Percentiles rank a stretch among this genome's conserved stretches.
Evolutionary conservation across 53 echinoderm and acorn worm genomes (phyloP).

Genomic region (Apostichopus leukothele): DNA sequence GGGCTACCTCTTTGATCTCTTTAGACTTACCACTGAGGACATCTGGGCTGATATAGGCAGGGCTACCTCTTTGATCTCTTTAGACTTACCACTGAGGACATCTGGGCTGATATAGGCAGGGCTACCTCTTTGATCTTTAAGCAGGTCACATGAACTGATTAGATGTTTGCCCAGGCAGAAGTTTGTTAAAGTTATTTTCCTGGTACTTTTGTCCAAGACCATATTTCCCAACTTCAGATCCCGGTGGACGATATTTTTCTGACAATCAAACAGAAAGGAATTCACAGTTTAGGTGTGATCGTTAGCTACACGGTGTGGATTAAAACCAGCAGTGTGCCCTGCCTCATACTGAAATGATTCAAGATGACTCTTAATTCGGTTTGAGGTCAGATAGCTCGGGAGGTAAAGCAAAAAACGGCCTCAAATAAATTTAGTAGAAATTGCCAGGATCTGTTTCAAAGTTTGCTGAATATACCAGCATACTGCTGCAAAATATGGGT

Average conservation of each 20-base stretch:
- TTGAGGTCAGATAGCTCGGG: too few relatives aligned
- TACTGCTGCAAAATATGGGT: too few relatives aligned
- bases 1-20: neutral
- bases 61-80: neutral
- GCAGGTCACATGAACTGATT: constrained; percentile 84
- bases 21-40: constrained; percentile 77
- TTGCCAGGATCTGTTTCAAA: too few relatives aligned
- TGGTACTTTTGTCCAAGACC: constrained; percentile 81
- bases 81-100: constrained; percentile 79
- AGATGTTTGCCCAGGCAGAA: constrained; percentile 98
- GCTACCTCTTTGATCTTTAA: constrained; percentile 97
- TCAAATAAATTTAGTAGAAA: too few relatives aligned
- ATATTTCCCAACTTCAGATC: constrained; percentile 96
- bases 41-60: constrained; percentile 43
- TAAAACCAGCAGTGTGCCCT: too few relatives aligned
- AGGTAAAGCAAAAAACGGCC: too few relatives aligned
- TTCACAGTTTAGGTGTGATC: too few relatives aligned
- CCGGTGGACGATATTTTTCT: constrained; percentile 97
- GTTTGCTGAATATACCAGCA: too few relatives aligned
- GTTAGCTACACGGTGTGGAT: too few relatives aligned
- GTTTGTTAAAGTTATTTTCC: constrained; percentile 90
- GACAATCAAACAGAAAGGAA: constrained; percentile 24
- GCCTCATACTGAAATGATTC: too few relatives aligned
- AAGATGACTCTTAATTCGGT: too few relatives aligned
- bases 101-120: constrained; percentile 99